A percentile compares a stretch with the other conserved stretches of the same genome.
phyloP scores from a whole-genome alignment of 2,113 vertebrate species.

The Ranitomeya imitator region DNA sequence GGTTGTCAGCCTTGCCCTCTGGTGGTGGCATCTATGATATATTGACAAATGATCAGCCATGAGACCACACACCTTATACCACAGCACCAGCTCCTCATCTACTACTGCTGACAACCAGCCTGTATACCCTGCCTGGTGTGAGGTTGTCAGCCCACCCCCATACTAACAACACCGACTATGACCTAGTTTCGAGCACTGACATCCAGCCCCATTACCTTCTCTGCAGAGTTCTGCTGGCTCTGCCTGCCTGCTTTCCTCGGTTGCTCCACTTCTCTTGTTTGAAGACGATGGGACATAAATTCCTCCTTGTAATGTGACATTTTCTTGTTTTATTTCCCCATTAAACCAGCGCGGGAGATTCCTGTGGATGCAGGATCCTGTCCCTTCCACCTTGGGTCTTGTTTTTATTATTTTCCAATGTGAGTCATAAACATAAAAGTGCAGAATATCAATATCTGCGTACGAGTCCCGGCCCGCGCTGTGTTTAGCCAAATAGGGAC shows the following conservation, averaged over 20 bases:
- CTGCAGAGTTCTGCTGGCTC: too few species aligned
- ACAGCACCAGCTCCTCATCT: too few species aligned
- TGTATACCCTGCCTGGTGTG: background rate
- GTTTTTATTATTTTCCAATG: slow-evolving; percentile 41
- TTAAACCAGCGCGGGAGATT: background rate
- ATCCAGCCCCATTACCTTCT: too few species aligned
- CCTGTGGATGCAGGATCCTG: background rate
- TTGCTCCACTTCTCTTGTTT: background rate
- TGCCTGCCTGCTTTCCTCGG: background rate
- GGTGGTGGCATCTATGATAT: too few species aligned
- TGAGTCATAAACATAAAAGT: slow-evolving; percentile 38
- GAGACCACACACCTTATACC: too few species aligned
- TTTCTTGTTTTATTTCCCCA: background rate
- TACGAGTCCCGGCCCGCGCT: background rate
- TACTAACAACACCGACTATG: too few species aligned
- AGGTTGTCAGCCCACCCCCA: background rate
- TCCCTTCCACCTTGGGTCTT: background rate
- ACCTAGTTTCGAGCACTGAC: too few species aligned
- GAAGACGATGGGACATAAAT: background rate
- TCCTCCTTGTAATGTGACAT: slow-evolving; percentile 3
- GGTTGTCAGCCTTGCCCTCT: too few species aligned
- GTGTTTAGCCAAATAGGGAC: slow-evolving; percentile 8
- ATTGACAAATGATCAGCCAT: too few species aligned
- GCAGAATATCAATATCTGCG: slow-evolving; percentile 8
- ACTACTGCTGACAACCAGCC: too few species aligned